These are phyloP conservation scores for Caenorhabditis elegans DNA, from an alignment of 1,140 invertebrate genomes.

Conservation along the genomic window DNA sequence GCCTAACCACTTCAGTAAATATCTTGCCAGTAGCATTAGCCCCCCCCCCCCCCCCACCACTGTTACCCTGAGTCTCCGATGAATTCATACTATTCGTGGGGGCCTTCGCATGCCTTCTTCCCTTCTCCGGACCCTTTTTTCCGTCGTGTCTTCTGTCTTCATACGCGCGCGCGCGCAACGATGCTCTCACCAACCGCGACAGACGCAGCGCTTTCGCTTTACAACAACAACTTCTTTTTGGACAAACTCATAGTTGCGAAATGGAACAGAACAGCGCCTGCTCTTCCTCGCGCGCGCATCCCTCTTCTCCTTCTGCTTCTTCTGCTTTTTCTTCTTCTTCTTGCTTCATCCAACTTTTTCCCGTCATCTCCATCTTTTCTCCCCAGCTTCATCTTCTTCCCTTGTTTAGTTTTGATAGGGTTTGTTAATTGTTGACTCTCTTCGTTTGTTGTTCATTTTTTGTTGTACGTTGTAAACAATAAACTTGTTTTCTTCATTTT, in stretches of 20 bases:
- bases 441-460: no score
- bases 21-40: constrained; percentile 32
- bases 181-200: constrained; percentile 13
- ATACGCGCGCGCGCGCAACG: background rate
- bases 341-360: no score
- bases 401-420: background rate
- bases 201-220: constrained; percentile 8
- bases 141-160: background rate
- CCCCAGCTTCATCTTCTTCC: background rate
- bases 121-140: no score
- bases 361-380: background rate
- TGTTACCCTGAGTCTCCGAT: constrained; percentile 16
- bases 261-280: background rate
- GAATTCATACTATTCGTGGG: background rate
- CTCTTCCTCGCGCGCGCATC: background rate
- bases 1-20: constrained; percentile 33
- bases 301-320: background rate
- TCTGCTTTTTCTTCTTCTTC: background rate
- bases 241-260: constrained; percentile 14
- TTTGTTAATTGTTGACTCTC: no score
- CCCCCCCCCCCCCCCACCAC: no score
- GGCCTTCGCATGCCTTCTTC: background rate
- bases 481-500: no score
- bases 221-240: constrained; percentile 25
- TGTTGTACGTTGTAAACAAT: no score